phyloP scores from a whole-genome alignment of 2,888 invertebrate genomes.

The Hypomecis punctinalis region DNA sequence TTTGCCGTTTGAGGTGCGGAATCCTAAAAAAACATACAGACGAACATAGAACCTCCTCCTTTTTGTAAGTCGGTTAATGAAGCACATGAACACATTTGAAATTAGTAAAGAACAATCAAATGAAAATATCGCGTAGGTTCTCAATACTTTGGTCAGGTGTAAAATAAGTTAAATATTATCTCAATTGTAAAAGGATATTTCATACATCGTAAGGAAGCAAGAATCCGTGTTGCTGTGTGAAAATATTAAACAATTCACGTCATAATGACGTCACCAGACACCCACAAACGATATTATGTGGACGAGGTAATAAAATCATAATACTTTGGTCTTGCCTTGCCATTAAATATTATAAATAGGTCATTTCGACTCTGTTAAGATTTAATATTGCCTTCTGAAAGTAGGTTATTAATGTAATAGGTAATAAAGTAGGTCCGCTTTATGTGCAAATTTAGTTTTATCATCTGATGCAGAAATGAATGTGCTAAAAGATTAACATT shows the following conservation, averaged over 20 bases:
- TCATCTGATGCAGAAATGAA: neutral
- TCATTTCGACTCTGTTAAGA: conserved; percentile 1
- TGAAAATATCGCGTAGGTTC: no score
- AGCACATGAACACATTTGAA: no score
- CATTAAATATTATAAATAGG: conserved; percentile 21
- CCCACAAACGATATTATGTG: conserved; percentile 14
- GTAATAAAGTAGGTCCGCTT: neutral
- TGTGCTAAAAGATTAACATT: neutral
- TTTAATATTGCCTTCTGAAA: neutral
- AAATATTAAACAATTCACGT: conserved; percentile 11
- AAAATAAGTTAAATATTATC: no score
- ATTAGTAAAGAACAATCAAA: no score
- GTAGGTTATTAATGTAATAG: no score
- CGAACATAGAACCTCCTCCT: no score
- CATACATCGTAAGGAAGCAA: neutral
- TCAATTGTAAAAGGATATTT: no score
- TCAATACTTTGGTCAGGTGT: no score
- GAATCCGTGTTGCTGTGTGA: conserved; percentile 4
- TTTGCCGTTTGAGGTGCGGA: no score
- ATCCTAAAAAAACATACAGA: no score
- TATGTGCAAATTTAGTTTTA: neutral
- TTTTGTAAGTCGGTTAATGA: no score
- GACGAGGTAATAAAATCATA: conserved; percentile 18
- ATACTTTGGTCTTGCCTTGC: conserved; percentile 24
- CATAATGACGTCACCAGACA: conserved; percentile 28